Percentiles rank a stretch among this genome's conserved stretches.
These are phyloP conservation scores for Nothobranchius kuhntae DNA, from an alignment of 2,113 vertebrate genomes.

Conservation along the genomic window DNA sequence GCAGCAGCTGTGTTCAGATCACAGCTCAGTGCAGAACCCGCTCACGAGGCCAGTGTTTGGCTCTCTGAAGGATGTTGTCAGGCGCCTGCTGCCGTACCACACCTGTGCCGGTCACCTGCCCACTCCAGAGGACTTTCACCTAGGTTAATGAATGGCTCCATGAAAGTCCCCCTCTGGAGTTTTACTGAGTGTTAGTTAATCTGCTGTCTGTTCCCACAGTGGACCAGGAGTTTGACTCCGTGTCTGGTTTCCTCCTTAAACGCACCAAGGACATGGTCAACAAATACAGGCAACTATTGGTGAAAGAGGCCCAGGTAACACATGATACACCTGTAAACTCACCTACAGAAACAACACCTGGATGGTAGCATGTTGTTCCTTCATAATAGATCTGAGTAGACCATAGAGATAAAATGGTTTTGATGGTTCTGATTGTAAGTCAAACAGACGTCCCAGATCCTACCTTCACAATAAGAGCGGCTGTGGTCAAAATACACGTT, in stretches of 20 bases:
- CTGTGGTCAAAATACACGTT: too few species aligned
- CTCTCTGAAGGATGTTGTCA: conserved; percentile 73
- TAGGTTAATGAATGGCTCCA: conserved; percentile 59
- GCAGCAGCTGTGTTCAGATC: conserved; percentile 78
- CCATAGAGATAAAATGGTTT: too few species aligned
- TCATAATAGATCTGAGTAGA: too few species aligned
- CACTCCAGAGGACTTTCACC: conserved; percentile 66
- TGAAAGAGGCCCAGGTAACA: conserved; percentile 78
- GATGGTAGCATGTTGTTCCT: too few species aligned
- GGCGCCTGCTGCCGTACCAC: conserved; percentile 80
- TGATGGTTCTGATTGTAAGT: too few species aligned
- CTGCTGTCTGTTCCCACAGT: conserved; percentile 58
- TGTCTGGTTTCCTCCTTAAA: conserved; percentile 79
- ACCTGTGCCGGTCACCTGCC: conserved; percentile 74
- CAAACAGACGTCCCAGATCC: too few species aligned
- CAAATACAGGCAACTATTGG: conserved; percentile 82
- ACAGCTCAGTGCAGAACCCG: conserved; percentile 69
- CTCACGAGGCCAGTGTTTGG: conserved; percentile 66
- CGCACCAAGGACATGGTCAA: conserved; percentile 83
- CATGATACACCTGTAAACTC: neutral
- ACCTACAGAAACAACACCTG: too few species aligned
- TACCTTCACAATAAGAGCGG: too few species aligned
- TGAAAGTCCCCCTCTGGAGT: neutral
- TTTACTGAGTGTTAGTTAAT: neutral
- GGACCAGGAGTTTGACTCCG: conserved; percentile 81